phyloP scores from a whole-genome alignment of 2,888 invertebrate genomes.

The Noctua janthina region DNA sequence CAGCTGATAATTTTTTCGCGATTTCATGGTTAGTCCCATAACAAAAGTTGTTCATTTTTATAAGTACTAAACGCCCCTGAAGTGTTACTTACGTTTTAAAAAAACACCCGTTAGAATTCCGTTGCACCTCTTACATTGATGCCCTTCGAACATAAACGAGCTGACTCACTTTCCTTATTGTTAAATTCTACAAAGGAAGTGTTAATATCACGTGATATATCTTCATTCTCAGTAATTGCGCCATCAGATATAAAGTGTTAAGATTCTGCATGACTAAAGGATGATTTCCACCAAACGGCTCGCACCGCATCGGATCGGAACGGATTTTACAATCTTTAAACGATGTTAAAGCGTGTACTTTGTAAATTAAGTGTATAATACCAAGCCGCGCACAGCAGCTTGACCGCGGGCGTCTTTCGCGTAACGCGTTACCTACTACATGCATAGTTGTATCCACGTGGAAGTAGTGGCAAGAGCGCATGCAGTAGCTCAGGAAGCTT shows the following conservation, averaged over 20 bases:
- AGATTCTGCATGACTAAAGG: constrained; percentile 35
- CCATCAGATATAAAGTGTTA: constrained; percentile 4
- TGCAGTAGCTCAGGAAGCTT: constrained; percentile 70
- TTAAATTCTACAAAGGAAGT: constrained; percentile 1
- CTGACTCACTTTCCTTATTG: not conserved
- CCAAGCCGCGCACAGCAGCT: no score
- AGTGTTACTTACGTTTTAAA: no score
- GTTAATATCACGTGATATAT: constrained; percentile 10
- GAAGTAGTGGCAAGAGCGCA: constrained; percentile 61
- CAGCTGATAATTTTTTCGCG: not conserved
- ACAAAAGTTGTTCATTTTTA: no score
- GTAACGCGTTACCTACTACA: not conserved
- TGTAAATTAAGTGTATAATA: no score
- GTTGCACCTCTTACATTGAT: not conserved
- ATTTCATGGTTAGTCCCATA: no score
- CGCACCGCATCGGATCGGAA: no score
- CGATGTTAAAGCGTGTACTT: no score
- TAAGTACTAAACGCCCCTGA: no score
- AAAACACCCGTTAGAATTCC: not conserved
- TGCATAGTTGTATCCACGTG: constrained; percentile 63
- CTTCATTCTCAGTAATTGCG: constrained; percentile 6
- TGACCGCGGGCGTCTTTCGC: no score
- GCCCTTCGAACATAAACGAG: not conserved
- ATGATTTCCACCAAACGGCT: no score
- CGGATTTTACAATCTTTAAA: no score